phyloP scores from a whole-genome alignment of 2,113 vertebrate genomes.

The rat (Rattus norvegicus) region GRCr8 NC_086030.1:34563001-34563500 shows the following conservation, averaged over 20 bases:
- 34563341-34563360: not conserved
- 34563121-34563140: not conserved
- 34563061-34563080: not conserved
- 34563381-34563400: not conserved
- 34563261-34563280: not conserved
- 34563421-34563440: not conserved
- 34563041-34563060: not conserved
- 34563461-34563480: no score
- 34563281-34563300: not conserved
- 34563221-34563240: not conserved
- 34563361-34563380: not conserved
- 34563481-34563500: not conserved
- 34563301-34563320: not conserved
- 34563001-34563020: not conserved
- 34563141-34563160: not conserved
- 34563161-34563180: not conserved
- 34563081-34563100: not conserved
- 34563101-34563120: not conserved
- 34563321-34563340: not conserved
- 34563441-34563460: not conserved
- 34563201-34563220: not conserved
- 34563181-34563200: not conserved
- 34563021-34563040: not conserved
- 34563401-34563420: not conserved
- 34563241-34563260: rapidly evolving